Base-by-base conservation (phyloP, 92 coral and sea anemone species). In the Actinostola sp. region DNA sequence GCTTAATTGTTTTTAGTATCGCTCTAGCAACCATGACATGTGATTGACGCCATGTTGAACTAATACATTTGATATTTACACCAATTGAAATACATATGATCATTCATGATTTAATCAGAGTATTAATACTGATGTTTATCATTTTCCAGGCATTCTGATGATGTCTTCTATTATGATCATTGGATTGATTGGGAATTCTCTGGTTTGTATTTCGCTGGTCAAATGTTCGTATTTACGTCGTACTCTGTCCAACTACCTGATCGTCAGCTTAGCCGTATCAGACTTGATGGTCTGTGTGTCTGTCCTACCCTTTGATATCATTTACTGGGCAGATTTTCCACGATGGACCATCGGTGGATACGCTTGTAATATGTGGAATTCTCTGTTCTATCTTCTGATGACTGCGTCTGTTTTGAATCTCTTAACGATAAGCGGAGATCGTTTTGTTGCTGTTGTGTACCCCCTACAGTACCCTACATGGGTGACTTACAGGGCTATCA, bases 391-490 rank as follows among this genome's bases (percentile, higher is more conserved):
- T 73, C 71, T 80, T 2, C 71, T 63, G 57, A 77, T 89, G 61
- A 89, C 94, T 0, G 94, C 94, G 13, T 85, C 90, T 16, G 77
- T 81, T 33, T 71, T 89, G 25, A 89, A 89, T 55, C 77, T 89
- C 8, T 35, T 83, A 31, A 53, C 81, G 21, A 89, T 89, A 43
- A 89, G 94, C 43, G 74, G 70, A 0, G 97, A 93, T 44, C 89
- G 97, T 31, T 89, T 86, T 30, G 31, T 84, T 23, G 94, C 96
- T 28, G 92, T 93, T 41, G 89, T 93, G 28, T 89, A 81, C 58
- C 92, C 97, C 33, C 82, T 93, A 19, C 83, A 82, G 23, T 88
- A 91, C 21, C 81, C 59, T 29, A 64, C 45, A 15, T 82, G 77
- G 82, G 81, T 89, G 80, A 89, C 97, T 19, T 70, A 64, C 13